A percentile compares a stretch with the other conserved stretches of the same genome.
Evolutionary conservation across 1,140 invertebrate species (phyloP).

Genomic region (Heliothis virescens): DNA sequence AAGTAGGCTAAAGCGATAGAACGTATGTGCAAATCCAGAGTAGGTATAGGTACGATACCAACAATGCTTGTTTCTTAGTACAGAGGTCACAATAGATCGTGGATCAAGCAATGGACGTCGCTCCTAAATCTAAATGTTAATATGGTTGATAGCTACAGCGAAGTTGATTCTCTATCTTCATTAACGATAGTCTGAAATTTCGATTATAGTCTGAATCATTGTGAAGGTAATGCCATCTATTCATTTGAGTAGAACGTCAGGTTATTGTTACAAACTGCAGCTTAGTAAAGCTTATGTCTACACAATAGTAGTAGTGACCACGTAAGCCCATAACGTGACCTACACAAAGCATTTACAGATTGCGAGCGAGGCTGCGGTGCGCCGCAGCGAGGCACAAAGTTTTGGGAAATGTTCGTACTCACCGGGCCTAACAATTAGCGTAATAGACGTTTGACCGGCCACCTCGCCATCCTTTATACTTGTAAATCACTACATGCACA

Average conservation of each 20-base stretch:
- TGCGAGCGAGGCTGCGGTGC: constrained; percentile 56
- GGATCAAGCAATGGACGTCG: constrained; percentile 32
- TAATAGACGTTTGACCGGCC: constrained; percentile 58
- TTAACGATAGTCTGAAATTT: constrained; percentile 15
- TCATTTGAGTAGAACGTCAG: background rate
- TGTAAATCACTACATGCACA: constrained; percentile 51
- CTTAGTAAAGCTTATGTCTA: constrained; percentile 47
- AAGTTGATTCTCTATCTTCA: constrained; percentile 1
- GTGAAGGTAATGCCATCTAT: constrained; percentile 1
- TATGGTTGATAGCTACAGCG: constrained; percentile 26
- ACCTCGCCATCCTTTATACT: constrained; percentile 34
- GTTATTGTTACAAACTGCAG: constrained; percentile 35
- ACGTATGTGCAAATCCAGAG: no score
- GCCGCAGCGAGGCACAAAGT: constrained; percentile 58
- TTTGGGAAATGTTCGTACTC: constrained; percentile 54
- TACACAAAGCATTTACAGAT: constrained; percentile 66
- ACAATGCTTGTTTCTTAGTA: background rate
- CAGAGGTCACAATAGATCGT: constrained; percentile 2
- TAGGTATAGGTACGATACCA: background rate
- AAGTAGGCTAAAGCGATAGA: background rate
- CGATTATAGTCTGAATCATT: constrained; percentile 2
- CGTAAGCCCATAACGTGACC: constrained; percentile 57
- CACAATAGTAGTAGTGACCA: constrained; percentile 48
- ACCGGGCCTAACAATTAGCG: constrained; percentile 59
- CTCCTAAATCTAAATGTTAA: constrained; percentile 50